Conservation (phyloP, 1,140 invertebrate genomes). For the Bombus waltoni region DNA sequence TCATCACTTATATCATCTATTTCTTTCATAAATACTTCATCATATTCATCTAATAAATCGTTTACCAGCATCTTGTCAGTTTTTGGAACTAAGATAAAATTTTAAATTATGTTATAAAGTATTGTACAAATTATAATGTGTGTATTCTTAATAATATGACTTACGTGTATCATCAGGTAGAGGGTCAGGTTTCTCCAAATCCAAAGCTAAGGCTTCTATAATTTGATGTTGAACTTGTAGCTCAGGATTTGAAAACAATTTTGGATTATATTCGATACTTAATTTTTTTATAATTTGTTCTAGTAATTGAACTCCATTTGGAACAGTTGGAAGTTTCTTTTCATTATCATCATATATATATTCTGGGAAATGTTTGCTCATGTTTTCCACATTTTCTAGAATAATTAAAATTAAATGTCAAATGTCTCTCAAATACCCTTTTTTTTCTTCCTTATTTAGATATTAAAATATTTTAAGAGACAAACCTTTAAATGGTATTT, state of each 20-base stretch:
- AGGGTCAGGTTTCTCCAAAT: conserved; percentile 27
- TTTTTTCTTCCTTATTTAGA: neutral
- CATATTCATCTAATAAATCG: neutral
- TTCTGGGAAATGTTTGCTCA: neutral
- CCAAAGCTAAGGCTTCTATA: conserved; percentile 65
- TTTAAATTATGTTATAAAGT: neutral
- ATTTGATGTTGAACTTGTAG: conserved; percentile 42
- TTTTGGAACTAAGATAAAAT: conserved; percentile 32
- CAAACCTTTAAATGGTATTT: conserved; percentile 65
- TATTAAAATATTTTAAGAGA: conserved; percentile 1
- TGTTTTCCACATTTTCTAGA: conserved; percentile 50
- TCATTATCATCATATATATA: conserved; percentile 29
- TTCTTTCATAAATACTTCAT: conserved; percentile 3
- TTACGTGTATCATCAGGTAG: conserved; percentile 52
- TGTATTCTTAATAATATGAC: neutral
- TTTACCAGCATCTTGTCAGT: neutral
- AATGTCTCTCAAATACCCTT: neutral
- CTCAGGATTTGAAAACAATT: conserved; percentile 60
- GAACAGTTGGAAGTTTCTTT: neutral
- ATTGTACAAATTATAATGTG: neutral
- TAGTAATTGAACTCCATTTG: no score
- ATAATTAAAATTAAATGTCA: neutral
- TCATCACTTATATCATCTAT: neutral
- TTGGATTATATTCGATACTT: conserved; percentile 38
- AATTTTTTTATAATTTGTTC: conserved; percentile 56